Conservation (phyloP, 2,797 vertebrate genomes). For the Pristis pectinata region DNA sequence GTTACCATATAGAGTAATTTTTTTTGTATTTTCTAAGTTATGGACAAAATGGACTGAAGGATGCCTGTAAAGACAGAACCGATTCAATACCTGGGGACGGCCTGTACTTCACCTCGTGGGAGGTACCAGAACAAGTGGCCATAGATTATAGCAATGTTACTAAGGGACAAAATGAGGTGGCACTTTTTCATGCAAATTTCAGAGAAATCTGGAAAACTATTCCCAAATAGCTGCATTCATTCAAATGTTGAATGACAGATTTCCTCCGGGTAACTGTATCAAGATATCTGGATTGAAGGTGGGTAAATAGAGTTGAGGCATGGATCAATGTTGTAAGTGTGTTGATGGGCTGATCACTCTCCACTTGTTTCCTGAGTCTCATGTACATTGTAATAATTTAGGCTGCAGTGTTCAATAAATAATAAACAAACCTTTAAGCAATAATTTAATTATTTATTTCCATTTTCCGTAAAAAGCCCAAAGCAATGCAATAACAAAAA, state of each 20-base stretch:
- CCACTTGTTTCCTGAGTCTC: too few species aligned
- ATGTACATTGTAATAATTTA: neutral
- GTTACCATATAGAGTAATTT: too few species aligned
- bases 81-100: too few species aligned
- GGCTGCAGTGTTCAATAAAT: neutral
- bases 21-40: too few species aligned
- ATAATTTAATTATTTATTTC: conserved; percentile 28
- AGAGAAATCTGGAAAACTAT: neutral
- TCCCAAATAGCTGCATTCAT: neutral
- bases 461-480: conserved; percentile 32
- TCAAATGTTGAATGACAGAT: neutral
- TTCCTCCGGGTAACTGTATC: neutral
- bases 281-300: neutral
- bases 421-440: neutral
- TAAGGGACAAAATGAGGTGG: neutral
- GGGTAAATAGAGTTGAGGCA: too few species aligned
- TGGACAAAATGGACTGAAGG: too few species aligned
- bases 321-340: neutral
- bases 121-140: neutral
- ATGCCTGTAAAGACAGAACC: too few species aligned
- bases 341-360: neutral
- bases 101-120: neutral
- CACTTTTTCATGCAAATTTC: neutral
- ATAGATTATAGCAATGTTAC: neutral
- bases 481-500: conserved; percentile 37